Evolutionary conservation across 2,888 invertebrate species (phyloP).

Genomic region (Leptopilina drosophilae): DNA sequence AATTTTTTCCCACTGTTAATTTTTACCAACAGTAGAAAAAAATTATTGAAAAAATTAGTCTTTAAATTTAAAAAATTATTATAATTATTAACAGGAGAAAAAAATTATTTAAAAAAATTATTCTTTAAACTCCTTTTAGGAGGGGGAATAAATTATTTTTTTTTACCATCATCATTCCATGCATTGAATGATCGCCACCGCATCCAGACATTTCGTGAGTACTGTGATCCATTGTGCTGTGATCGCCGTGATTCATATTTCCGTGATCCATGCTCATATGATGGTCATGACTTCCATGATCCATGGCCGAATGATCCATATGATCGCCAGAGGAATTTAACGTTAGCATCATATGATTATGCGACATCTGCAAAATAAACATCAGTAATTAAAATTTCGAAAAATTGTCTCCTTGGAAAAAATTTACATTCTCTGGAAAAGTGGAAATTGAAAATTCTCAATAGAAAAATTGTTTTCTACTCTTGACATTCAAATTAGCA

Average conservation of each 20-base stretch:
- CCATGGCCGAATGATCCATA: slow-evolving; percentile 54
- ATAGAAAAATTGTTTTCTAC: too few relatives aligned
- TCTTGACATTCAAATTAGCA: too few relatives aligned
- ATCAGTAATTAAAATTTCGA: neutral
- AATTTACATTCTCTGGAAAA: too few relatives aligned
- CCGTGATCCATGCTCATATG: slow-evolving; percentile 57
- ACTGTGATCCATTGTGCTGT: slow-evolving; percentile 44
- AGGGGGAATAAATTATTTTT: slow-evolving; percentile 10
- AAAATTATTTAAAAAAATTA: neutral
- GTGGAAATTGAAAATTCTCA: too few relatives aligned
- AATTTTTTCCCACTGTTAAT: too few relatives aligned
- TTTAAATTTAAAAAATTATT: too few relatives aligned
- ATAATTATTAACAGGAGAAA: slow-evolving; percentile 14
- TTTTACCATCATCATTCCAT: slow-evolving; percentile 72
- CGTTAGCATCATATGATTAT: slow-evolving; percentile 62
- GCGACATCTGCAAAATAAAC: slow-evolving; percentile 62
- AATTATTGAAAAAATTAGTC: too few relatives aligned
- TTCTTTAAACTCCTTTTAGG: neutral
- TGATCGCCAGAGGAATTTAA: slow-evolving; percentile 60
- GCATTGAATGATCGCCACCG: slow-evolving; percentile 51
- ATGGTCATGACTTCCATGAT: slow-evolving; percentile 42
- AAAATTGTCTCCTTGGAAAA: neutral
- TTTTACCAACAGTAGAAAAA: too few relatives aligned
- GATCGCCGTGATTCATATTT: slow-evolving; percentile 53
- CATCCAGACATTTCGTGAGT: slow-evolving; percentile 18